A percentile compares a stretch with the other conserved stretches of the same genome.
Conservation (phyloP, 2,888 invertebrate species). For the Lymantria monacha region DNA sequence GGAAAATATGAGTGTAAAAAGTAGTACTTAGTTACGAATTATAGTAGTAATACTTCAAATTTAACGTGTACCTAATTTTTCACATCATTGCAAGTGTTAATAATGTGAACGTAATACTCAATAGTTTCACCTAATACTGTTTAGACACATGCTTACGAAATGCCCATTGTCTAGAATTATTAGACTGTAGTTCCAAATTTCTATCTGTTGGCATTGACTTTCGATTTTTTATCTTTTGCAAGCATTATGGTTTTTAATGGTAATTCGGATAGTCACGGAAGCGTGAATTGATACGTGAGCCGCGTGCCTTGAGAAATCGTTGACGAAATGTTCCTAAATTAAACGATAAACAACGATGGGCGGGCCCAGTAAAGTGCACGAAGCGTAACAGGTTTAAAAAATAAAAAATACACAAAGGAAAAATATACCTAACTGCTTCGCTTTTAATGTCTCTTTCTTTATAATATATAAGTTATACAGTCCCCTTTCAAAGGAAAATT, state of each 20-base stretch:
- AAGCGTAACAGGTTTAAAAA: constrained; percentile 4
- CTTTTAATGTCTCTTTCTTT: too few species aligned
- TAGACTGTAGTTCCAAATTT: constrained; percentile 57
- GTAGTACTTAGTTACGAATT: too few species aligned
- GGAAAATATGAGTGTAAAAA: too few species aligned
- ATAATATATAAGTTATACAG: too few species aligned
- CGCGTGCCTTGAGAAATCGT: constrained; percentile 38
- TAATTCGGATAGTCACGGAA: constrained; percentile 58
- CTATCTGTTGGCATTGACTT: constrained; percentile 67
- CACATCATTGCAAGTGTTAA: not conserved
- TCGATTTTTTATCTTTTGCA: constrained; percentile 50
- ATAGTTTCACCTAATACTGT: not conserved
- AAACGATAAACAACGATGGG: constrained; percentile 20
- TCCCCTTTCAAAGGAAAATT: too few species aligned
- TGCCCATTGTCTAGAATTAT: constrained; percentile 52
- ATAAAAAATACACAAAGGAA: not conserved
- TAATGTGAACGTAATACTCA: not conserved
- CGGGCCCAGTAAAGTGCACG: constrained; percentile 2
- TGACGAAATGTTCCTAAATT: constrained; percentile 25
- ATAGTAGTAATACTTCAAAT: too few species aligned
- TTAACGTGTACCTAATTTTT: too few species aligned
- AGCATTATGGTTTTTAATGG: constrained; percentile 46
- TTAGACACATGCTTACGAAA: constrained; percentile 51
- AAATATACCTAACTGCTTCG: not conserved
- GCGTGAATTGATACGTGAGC: constrained; percentile 57